phyloP scores from a whole-genome alignment of 1,140 invertebrate genomes.

The Drosophila paulistorum region DNA sequence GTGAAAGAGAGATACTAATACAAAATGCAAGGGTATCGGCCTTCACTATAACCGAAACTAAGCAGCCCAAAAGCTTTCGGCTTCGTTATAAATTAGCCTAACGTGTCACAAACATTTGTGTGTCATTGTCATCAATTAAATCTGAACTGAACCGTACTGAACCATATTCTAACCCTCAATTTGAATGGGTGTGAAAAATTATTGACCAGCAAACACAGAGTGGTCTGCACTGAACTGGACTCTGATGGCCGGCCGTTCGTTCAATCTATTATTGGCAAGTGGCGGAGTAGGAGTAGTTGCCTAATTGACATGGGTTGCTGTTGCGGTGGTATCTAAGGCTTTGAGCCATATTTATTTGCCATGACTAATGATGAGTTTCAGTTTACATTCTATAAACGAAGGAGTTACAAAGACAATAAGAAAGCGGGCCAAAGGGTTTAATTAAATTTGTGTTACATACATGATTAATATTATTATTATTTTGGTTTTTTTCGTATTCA shows the following conservation, averaged over 20 bases:
- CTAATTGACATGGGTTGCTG: slow-evolving; percentile 56
- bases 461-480: background rate
- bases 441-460: slow-evolving; percentile 6
- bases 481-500: background rate
- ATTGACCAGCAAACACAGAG: slow-evolving; percentile 37
- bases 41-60: too few relatives aligned
- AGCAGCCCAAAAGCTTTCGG: background rate
- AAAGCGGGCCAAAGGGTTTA: background rate
- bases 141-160: slow-evolving; percentile 18
- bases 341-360: slow-evolving; percentile 34
- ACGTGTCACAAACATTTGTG: slow-evolving; percentile 67
- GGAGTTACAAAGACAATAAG: background rate
- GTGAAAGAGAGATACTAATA: too few relatives aligned
- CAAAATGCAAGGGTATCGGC: too few relatives aligned
- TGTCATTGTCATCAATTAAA: slow-evolving; percentile 45
- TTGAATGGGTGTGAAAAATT: slow-evolving; percentile 64
- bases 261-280: background rate
- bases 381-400: background rate
- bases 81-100: slow-evolving; percentile 58
- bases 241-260: slow-evolving; percentile 23
- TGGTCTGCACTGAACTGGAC: background rate
- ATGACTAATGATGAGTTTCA: slow-evolving; percentile 45
- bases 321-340: slow-evolving; percentile 4
- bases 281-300: background rate
- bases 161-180: slow-evolving; percentile 18